These are phyloP conservation scores for Arremon aurantiirostris DNA, from an alignment of 2,797 vertebrate genomes.

Conservation along the genomic window DNA sequence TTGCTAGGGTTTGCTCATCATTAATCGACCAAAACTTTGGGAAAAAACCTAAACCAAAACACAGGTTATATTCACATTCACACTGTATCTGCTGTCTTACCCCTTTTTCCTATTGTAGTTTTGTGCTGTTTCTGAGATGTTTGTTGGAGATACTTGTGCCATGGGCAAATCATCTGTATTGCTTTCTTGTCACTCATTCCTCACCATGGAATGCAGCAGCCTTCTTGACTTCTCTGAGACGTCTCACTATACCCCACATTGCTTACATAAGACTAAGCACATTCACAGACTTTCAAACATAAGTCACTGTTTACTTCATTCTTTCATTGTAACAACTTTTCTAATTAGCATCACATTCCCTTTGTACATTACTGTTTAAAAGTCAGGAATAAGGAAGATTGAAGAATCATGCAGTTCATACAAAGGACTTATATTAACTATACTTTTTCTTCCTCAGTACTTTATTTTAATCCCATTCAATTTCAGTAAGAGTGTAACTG, in stretches of 20 bases:
- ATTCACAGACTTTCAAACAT: background rate
- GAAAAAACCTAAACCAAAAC: background rate
- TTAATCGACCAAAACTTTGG: background rate
- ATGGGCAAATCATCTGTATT: background rate
- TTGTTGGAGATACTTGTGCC: background rate
- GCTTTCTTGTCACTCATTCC: background rate
- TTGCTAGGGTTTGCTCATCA: background rate
- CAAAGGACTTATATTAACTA: slow-evolving; percentile 22
- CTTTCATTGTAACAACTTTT: background rate
- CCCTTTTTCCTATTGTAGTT: background rate
- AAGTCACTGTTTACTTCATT: background rate
- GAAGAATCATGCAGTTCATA: slow-evolving; percentile 39
- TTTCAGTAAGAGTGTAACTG: slow-evolving; percentile 12
- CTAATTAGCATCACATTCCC: background rate
- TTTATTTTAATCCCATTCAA: slow-evolving; percentile 40
- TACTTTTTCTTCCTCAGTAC: slow-evolving; percentile 19
- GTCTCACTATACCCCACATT: background rate
- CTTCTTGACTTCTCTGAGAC: background rate
- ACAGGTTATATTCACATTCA: background rate
- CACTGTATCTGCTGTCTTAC: background rate
- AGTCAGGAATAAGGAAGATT: background rate
- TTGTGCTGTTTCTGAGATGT: background rate
- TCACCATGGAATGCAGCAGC: background rate
- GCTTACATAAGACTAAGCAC: background rate
- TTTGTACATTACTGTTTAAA: background rate